Conservation (phyloP, 2,888 invertebrate genomes). For the Cordilura impudica region DNA sequence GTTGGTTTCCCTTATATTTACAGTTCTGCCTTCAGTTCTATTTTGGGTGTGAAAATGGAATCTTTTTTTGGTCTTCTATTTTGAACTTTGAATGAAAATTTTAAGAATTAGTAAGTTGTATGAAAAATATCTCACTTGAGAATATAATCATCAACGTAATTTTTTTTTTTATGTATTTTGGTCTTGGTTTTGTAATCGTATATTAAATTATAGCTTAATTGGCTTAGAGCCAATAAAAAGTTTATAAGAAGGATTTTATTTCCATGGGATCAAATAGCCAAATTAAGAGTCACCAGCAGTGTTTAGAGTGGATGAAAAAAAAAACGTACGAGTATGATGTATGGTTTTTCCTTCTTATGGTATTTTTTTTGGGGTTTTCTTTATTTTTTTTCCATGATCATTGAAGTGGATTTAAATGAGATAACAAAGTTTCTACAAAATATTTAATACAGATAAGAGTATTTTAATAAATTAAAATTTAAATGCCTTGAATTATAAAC, state of each 20-base stretch:
- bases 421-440: too few relatives aligned
- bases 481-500: too few relatives aligned
- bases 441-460: too few relatives aligned
- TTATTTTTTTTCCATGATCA: not conserved
- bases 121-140: conserved; percentile 61
- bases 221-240: conserved; percentile 72
- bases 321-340: conserved; percentile 56
- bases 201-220: conserved; percentile 77
- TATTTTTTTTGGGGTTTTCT: not conserved
- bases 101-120: conserved; percentile 41
- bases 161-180: conserved; percentile 5
- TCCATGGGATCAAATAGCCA: conserved; percentile 53
- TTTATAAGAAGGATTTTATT: conserved; percentile 34
- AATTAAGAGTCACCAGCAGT: conserved; percentile 52
- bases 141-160: conserved; percentile 57
- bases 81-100: not conserved
- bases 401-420: not conserved
- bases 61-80: conserved; percentile 1
- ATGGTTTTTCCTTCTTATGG: conserved; percentile 35
- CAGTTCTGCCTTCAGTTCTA: not conserved
- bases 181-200: conserved; percentile 57
- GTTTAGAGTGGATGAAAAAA: conserved; percentile 12
- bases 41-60: conserved; percentile 56
- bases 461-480: too few relatives aligned
- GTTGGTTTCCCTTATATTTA: not conserved